Conservation (phyloP, 2,797 vertebrate species). For the Euphonia xanthogaster region DNA sequence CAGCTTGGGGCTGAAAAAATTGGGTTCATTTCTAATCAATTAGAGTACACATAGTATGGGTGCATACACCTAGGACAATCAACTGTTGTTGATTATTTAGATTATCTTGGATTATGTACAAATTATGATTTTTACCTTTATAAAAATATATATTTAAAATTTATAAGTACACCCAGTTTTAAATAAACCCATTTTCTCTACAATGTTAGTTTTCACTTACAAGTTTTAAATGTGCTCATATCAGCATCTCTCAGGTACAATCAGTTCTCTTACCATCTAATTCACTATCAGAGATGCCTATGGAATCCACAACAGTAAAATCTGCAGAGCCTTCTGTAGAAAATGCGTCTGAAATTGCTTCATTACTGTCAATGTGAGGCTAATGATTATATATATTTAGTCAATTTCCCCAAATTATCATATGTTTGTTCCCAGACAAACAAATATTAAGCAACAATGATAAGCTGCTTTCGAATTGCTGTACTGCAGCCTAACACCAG, state of each 20-base stretch:
- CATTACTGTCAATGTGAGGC: background rate
- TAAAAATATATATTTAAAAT: background rate
- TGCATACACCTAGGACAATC: background rate
- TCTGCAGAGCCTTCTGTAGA: background rate
- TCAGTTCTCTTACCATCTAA: background rate
- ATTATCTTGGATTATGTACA: background rate
- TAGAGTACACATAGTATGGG: background rate
- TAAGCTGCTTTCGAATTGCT: background rate
- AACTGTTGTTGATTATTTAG: background rate
- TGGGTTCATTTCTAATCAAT: background rate
- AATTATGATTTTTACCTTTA: background rate
- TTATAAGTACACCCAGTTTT: background rate
- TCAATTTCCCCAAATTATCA: background rate
- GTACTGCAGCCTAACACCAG: background rate
- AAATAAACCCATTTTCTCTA: background rate
- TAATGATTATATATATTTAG: background rate
- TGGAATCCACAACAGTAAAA: background rate
- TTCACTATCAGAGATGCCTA: background rate
- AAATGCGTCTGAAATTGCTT: background rate
- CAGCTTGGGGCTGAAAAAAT: background rate
- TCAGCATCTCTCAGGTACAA: background rate
- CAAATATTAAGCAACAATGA: background rate
- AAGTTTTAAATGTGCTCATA: rapidly evolving
- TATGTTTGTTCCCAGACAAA: background rate
- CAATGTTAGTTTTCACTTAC: background rate